A percentile compares a stretch with the other conserved stretches of the same genome.
Conservation (phyloP, 2,113 vertebrate genomes). For the Ceyx melanurus region DNA sequence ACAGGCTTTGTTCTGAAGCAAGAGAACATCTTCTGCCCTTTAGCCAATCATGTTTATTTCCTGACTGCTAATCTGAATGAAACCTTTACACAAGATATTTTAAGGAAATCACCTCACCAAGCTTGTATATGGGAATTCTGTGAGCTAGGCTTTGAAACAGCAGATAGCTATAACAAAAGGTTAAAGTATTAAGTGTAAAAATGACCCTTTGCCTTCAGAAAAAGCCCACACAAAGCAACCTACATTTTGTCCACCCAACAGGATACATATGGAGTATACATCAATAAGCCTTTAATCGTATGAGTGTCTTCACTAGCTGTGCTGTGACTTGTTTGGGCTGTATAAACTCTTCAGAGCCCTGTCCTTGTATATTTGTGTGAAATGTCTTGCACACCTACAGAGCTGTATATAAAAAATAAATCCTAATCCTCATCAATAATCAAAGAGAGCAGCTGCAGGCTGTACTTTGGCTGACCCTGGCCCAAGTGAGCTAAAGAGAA, state of each 20-base stretch:
- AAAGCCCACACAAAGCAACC: not conserved
- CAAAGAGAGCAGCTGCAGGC: conserved; percentile 35
- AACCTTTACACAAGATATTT: not conserved
- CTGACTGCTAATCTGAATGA: not conserved
- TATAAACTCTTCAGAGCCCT: not conserved
- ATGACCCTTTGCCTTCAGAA: not conserved
- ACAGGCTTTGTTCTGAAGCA: not conserved
- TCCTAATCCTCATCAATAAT: conserved; percentile 33
- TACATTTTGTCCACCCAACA: not conserved
- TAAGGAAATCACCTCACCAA: not conserved
- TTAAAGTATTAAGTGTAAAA: not conserved
- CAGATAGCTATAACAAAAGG: not conserved
- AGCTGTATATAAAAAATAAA: not conserved
- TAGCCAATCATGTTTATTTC: not conserved
- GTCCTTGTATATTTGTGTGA: conserved; percentile 1
- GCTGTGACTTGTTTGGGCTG: not conserved
- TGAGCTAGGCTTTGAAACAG: not conserved
- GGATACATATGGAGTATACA: not conserved
- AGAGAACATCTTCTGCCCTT: not conserved
- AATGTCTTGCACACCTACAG: conserved; percentile 7
- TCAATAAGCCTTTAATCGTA: not conserved
- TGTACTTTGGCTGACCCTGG: conserved; percentile 42
- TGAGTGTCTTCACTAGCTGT: not conserved
- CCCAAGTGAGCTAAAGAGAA: not conserved
- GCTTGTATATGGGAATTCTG: not conserved